Evolutionary conservation across 1,140 invertebrate species (phyloP).

Genomic region (Orchestia grillus): DNA sequence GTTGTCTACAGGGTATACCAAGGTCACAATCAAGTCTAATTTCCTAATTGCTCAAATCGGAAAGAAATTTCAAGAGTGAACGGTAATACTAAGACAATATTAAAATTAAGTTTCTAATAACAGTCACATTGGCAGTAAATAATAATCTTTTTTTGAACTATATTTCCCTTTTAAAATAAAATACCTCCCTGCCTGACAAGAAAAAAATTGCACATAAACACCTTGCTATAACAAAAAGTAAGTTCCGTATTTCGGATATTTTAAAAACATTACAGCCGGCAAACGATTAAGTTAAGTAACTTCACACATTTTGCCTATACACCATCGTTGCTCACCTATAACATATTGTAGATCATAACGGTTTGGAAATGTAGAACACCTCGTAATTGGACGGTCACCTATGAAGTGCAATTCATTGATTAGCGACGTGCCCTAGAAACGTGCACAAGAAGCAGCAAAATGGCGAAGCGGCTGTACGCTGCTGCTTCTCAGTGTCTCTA

Average conservation of each 20-base stretch:
- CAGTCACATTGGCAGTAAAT: too few species aligned
- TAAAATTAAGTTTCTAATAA: too few species aligned
- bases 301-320: too few species aligned
- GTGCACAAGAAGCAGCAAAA: constrained; percentile 12
- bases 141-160: too few species aligned
- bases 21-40: too few species aligned
- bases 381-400: neutral
- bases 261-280: neutral
- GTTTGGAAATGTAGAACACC: neutral
- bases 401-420: neutral
- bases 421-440: neutral
- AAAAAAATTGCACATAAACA: neutral
- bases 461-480: constrained; percentile 31
- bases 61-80: too few species aligned
- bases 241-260: neutral
- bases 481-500: neutral
- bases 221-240: neutral
- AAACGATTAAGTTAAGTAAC: neutral
- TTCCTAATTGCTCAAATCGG: too few species aligned
- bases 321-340: neutral
- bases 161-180: neutral
- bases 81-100: too few species aligned
- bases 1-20: too few species aligned
- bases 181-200: neutral
- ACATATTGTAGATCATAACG: neutral